A percentile compares a stretch with the other conserved stretches of the same genome.
phyloP scores from a whole-genome alignment of 1,140 invertebrate species.

The Branchinecta lindahli region DNA sequence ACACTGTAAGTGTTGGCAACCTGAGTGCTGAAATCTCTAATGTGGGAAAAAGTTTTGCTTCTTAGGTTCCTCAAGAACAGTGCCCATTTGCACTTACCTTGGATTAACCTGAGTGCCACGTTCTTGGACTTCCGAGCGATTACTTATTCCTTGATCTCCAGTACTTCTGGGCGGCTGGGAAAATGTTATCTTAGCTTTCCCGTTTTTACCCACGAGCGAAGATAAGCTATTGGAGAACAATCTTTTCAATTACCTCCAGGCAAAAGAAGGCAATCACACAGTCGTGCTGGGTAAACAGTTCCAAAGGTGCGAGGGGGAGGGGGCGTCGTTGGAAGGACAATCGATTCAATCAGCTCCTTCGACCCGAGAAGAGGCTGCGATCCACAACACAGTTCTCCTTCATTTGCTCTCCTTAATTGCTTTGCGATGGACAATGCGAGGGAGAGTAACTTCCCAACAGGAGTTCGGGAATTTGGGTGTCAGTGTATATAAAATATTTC shows the following conservation, averaged over 20 bases:
- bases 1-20: too few species aligned
- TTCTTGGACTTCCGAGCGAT: not conserved
- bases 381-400: not conserved
- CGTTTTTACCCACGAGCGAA: not conserved
- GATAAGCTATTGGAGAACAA: constrained; percentile 2
- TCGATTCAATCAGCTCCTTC: not conserved
- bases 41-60: not conserved
- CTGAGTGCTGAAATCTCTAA: too few species aligned
- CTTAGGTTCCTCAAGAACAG: not conserved
- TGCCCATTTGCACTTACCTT: constrained; percentile 2
- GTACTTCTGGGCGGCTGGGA: too few species aligned
- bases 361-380: not conserved
- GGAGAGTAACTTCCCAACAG: too few species aligned
- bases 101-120: not conserved
- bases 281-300: not conserved
- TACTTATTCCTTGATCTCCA: too few species aligned
- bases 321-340: not conserved
- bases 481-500: too few species aligned
- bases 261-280: constrained; percentile 3
- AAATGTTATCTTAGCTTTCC: too few species aligned
- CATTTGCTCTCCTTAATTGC: constrained; percentile 2
- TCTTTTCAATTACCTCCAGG: not conserved
- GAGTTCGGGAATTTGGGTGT: too few species aligned
- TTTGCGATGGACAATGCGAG: not conserved
- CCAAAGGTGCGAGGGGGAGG: not conserved